These are phyloP conservation scores for Platycnemis pennipes DNA, from an alignment of 2,888 invertebrate species.

Conservation along the genomic window DNA sequence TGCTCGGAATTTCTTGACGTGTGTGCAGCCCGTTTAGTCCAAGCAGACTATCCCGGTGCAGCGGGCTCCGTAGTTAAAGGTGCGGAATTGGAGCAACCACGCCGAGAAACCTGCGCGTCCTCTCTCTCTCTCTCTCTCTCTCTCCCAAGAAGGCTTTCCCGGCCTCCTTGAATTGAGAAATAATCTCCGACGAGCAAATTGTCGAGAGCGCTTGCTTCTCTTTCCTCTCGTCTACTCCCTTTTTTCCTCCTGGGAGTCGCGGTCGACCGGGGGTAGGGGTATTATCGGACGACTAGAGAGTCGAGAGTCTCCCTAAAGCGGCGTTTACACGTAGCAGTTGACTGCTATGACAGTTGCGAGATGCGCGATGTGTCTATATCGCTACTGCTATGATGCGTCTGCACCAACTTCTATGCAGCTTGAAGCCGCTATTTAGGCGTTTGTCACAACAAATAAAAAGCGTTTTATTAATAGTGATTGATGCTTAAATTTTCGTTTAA, in stretches of 20 bases:
- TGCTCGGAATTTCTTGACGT: no score
- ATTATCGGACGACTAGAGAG: neutral
- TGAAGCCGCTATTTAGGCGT: no score
- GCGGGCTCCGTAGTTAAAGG: neutral
- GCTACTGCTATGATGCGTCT: no score
- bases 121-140: no score
- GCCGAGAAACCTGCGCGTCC: neutral
- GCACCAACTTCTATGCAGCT: no score
- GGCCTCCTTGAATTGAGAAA: neutral
- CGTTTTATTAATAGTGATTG: no score
- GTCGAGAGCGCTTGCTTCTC: neutral
- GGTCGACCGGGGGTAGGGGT: neutral
- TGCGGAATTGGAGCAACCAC: neutral
- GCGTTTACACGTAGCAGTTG: neutral
- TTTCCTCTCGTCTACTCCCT: neutral
- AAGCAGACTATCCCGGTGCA: neutral
- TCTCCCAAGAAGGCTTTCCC: constrained; percentile 22
- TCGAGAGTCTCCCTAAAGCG: no score
- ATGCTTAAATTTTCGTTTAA: no score
- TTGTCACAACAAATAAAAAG: no score
- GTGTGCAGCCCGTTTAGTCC: neutral
- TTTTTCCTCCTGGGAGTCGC: neutral
- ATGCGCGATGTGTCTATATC: no score
- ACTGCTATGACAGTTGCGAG: no score
- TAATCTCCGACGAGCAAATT: neutral